Evolutionary conservation across 2,113 vertebrate genomes (phyloP).

Genomic region (Aepyceros melampus): DNA sequence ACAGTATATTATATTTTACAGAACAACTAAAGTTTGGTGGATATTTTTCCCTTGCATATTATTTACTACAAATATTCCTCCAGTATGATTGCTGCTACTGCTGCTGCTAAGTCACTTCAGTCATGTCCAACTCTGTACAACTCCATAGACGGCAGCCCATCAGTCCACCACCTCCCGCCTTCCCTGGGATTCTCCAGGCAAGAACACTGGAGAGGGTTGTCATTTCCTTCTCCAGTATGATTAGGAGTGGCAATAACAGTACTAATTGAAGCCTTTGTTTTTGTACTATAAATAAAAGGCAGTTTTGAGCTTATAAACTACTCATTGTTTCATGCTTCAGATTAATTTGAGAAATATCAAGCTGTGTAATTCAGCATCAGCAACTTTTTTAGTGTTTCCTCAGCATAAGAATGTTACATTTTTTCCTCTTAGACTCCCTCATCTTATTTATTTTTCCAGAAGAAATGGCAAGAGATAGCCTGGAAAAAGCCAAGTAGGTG

Average conservation of each 20-base stretch:
- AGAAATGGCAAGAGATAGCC: background rate
- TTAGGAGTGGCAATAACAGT: background rate
- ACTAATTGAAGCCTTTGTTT: background rate
- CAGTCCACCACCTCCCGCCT: too few species aligned
- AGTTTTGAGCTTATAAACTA: background rate
- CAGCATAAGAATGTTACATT: background rate
- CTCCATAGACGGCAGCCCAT: too few species aligned
- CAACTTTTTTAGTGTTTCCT: background rate
- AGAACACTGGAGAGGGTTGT: too few species aligned
- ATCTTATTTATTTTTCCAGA: background rate
- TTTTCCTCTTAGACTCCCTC: too few species aligned
- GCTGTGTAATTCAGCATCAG: background rate
- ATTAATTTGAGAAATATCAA: background rate
- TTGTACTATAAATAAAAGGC: background rate
- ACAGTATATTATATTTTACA: background rate
- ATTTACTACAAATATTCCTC: background rate
- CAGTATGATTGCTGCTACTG: background rate
- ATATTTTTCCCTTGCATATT: background rate
- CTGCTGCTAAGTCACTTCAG: too few species aligned
- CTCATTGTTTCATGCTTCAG: background rate
- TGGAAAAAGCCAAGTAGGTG: background rate
- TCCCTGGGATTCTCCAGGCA: too few species aligned
- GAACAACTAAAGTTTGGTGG: background rate
- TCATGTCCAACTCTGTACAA: accelerated
- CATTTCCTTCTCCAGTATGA: background rate